Conservation (phyloP, 53 echinoderm and acorn worm species). For the Antedon mediterranea region DNA sequence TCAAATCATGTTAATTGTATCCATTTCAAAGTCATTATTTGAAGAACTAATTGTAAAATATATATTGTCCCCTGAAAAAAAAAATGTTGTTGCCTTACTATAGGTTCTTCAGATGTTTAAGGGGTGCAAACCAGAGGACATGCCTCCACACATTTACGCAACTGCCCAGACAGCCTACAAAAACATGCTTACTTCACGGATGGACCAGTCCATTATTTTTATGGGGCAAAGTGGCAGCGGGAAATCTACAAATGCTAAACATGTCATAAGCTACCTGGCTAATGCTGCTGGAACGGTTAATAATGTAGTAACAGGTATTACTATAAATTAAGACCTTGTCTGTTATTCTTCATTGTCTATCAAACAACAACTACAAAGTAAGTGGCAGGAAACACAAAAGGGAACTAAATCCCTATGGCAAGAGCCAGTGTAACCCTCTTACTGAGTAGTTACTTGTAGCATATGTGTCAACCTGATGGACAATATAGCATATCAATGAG, state of each 20-base stretch:
- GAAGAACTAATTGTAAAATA: no score
- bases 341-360: no score
- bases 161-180: constrained; percentile 91
- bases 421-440: no score
- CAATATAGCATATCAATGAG: no score
- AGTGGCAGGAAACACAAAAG: no score
- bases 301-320: constrained; percentile 31
- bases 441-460: no score
- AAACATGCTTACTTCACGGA: constrained; percentile 59
- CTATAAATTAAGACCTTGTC: neutral
- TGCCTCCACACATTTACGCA: constrained; percentile 98
- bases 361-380: no score
- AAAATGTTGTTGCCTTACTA: neutral
- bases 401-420: no score
- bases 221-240: constrained; percentile 89
- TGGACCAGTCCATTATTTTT: constrained; percentile 92
- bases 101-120: constrained; percentile 97
- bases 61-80: no score
- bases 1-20: no score
- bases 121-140: constrained; percentile 94
- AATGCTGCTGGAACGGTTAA: constrained; percentile 68
- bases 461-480: no score
- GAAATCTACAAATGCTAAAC: constrained; percentile 80
- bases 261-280: constrained; percentile 79
- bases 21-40: no score